Evolutionary conservation across 2,797 vertebrate genomes (phyloP).

Genomic region (Morelia viridis): DNA sequence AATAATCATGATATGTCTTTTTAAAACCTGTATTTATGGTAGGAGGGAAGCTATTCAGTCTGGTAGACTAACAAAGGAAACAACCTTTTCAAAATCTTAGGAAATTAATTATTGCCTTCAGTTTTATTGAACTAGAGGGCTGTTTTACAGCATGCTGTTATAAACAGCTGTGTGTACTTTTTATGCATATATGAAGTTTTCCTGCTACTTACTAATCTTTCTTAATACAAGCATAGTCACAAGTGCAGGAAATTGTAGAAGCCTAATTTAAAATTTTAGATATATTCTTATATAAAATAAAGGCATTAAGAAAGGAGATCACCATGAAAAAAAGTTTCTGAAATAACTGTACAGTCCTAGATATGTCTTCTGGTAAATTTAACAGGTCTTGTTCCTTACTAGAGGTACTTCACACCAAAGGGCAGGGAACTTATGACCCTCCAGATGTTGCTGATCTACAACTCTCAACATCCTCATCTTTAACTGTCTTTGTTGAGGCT

Average conservation of each 20-base stretch:
- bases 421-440: background rate
- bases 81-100: conserved; percentile 32
- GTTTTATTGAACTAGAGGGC: conserved; percentile 26
- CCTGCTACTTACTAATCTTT: background rate
- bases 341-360: background rate
- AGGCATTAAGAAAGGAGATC: background rate
- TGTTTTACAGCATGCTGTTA: conserved; percentile 21
- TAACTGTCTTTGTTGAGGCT: background rate
- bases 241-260: background rate
- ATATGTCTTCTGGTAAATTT: background rate
- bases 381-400: background rate
- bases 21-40: conserved; percentile 31
- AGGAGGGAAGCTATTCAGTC: conserved; percentile 23
- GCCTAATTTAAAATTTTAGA: background rate
- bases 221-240: background rate
- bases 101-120: conserved; percentile 40
- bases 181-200: conserved; percentile 15
- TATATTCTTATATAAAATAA: background rate
- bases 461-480: background rate
- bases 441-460: background rate
- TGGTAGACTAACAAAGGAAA: conserved; percentile 29
- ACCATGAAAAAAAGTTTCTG: background rate
- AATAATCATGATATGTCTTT: conserved; percentile 22
- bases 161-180: conserved; percentile 22
- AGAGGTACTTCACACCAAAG: background rate